Evolutionary conservation across 2,888 invertebrate genomes (phyloP).

Genomic region (Graphium colonna): DNA sequence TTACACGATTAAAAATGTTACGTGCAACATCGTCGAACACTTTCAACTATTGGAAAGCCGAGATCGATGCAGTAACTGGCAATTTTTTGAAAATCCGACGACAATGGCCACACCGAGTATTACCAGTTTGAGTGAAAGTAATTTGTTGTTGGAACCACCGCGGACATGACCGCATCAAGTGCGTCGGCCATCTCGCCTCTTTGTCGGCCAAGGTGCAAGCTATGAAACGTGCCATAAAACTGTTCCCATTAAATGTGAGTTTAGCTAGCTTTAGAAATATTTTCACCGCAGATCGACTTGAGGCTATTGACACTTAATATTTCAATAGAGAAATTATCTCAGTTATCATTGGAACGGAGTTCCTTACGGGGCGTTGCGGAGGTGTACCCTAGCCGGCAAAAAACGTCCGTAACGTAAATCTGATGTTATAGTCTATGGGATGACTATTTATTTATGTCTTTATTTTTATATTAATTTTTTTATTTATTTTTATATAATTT

Average conservation of each 20-base stretch:
- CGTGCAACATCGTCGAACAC: slow-evolving; percentile 2
- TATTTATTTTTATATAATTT: too few species aligned
- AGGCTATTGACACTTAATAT: slow-evolving; percentile 13
- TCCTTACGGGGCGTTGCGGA: too few species aligned
- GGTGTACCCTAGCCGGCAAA: too few species aligned
- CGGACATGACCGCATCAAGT: slow-evolving; percentile 45
- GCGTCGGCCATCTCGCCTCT: slow-evolving; percentile 45
- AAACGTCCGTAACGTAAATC: too few species aligned
- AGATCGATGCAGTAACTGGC: slow-evolving; percentile 37
- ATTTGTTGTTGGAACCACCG: slow-evolving; percentile 49
- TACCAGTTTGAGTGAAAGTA: slow-evolving; percentile 58
- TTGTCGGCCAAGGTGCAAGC: slow-evolving; percentile 20
- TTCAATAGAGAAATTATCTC: background rate
- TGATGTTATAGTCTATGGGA: too few species aligned
- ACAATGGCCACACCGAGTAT: slow-evolving; percentile 37
- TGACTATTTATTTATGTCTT: too few species aligned
- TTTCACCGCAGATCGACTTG: slow-evolving; percentile 3
- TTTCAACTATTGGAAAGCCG: slow-evolving; percentile 37
- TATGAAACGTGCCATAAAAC: slow-evolving; percentile 16
- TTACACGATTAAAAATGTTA: background rate
- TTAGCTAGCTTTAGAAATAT: background rate
- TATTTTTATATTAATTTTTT: too few species aligned
- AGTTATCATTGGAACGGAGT: too few species aligned
- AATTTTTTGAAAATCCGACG: slow-evolving; percentile 42
- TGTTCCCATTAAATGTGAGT: slow-evolving; percentile 13